Evolutionary conservation across 2,888 invertebrate species (phyloP), one percentile per base, ranked within the genome.

Genomic region (Cerastis leucographa): DNA sequence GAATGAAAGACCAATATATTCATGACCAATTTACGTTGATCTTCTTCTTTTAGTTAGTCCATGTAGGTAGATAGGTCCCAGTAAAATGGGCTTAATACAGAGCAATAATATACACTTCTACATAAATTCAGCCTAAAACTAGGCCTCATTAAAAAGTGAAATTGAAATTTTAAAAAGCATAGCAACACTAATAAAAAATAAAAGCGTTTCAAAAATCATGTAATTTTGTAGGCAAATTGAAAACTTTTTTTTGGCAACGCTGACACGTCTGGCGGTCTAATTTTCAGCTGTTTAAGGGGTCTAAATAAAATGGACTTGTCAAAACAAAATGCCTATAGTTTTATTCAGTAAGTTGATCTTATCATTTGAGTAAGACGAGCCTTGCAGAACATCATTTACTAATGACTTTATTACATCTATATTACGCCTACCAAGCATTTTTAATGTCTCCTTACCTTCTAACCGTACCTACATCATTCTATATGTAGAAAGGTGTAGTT

Each of bases 71-170:
- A 14, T 3, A 25, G 75, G 42, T 68, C 70, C 59, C 6, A 3
- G 0, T 62, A 14, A 77, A 74, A 46, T 68, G 44, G n/a, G 6
- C 12, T 8, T 40, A 7, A 14, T 22, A 19, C 19, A 46, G 35
- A 29, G 11, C 29, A 44, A 44, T 35, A 35, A n/a, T 11, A 22
- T 62, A 17, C 40, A 11, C 44, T 17, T 25, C 49, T 19, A 54
- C 17, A 64, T 44, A 75, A 12, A 17, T 40, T 64, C 6, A 65
- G 40, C 14, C 17, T 17, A 22, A 1, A 66, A 76, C 54, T 77
- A 77, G 46, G 4, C 5, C 17, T 75, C 12, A 76, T 66, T 76
- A 77, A 56, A 56, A 66, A 76, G 78, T 66, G 46, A 76, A 76
- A 75, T 61, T 44, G 14, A 22, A 62, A 25, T 35, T 44, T 44